phyloP scores from a whole-genome alignment of 2,888 invertebrate genomes.

The Ctena decussata region DNA sequence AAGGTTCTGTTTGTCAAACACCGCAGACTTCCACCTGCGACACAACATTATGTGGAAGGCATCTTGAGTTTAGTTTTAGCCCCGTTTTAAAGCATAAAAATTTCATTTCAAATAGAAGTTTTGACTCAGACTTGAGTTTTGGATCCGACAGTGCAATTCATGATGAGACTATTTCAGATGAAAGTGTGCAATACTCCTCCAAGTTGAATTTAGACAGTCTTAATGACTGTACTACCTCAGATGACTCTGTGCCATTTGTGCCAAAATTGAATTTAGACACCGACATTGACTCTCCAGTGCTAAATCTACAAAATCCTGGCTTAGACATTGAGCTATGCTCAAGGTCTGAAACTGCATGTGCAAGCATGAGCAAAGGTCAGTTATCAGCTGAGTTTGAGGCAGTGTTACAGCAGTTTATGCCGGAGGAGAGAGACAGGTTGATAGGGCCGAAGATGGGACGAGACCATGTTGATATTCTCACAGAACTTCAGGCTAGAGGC shows the following conservation, averaged over 20 bases:
- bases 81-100: not conserved
- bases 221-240: not conserved
- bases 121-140: constrained; percentile 34
- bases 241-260: not conserved
- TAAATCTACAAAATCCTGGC: not conserved
- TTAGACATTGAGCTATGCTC: not conserved
- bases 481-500: constrained; percentile 64
- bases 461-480: constrained; percentile 75
- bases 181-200: not conserved
- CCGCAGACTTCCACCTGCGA: not conserved
- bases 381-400: not conserved
- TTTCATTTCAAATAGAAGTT: constrained; percentile 22
- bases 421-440: constrained; percentile 59
- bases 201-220: not conserved
- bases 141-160: not conserved
- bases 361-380: too few species aligned
- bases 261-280: not conserved
- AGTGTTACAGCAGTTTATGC: constrained; percentile 39
- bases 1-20: not conserved
- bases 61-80: not conserved
- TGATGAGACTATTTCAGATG: not conserved
- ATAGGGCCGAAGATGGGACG: constrained; percentile 80
- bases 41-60: not conserved
- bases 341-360: not conserved
- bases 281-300: not conserved